Conservation (phyloP, 2,888 invertebrate genomes). For the Folsomia candida region DNA sequence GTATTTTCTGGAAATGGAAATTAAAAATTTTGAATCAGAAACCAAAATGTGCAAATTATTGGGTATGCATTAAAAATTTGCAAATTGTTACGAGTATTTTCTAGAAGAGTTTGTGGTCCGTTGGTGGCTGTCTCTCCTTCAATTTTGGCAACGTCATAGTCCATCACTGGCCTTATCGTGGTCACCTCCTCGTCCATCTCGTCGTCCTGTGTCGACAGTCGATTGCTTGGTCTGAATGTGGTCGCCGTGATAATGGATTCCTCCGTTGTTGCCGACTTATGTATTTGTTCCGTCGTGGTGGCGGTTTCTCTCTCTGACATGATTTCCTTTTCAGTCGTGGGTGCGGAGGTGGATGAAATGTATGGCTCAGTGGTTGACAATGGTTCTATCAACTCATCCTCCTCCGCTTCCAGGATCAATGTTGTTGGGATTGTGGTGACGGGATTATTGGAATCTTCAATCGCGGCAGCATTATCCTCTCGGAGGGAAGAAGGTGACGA, state of each 20-base stretch:
- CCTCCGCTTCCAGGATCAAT: neutral
- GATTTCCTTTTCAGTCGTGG: neutral
- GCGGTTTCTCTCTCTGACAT: too few species aligned
- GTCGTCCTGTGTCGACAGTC: neutral
- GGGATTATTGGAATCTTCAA: neutral
- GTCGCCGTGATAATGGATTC: neutral
- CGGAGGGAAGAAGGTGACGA: neutral
- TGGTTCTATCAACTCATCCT: conserved; percentile 13
- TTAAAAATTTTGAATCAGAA: too few species aligned
- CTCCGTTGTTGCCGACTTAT: too few species aligned
- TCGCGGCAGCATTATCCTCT: neutral
- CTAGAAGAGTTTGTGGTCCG: too few species aligned
- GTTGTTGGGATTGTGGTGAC: neutral
- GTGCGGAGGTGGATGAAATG: neutral
- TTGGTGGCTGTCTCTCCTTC: too few species aligned
- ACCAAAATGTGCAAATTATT: too few species aligned
- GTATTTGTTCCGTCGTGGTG: too few species aligned
- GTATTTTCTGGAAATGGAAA: too few species aligned
- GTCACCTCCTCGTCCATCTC: neutral
- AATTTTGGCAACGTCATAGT: too few species aligned
- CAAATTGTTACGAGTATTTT: too few species aligned
- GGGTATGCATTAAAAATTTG: too few species aligned
- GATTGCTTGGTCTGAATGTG: neutral
- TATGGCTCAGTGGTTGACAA: conserved; percentile 11
- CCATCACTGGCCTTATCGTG: neutral